A percentile compares a stretch with the other conserved stretches of the same genome.
Conservation (phyloP, 2,888 invertebrate species). For the Drosophila lacicola region DNA sequence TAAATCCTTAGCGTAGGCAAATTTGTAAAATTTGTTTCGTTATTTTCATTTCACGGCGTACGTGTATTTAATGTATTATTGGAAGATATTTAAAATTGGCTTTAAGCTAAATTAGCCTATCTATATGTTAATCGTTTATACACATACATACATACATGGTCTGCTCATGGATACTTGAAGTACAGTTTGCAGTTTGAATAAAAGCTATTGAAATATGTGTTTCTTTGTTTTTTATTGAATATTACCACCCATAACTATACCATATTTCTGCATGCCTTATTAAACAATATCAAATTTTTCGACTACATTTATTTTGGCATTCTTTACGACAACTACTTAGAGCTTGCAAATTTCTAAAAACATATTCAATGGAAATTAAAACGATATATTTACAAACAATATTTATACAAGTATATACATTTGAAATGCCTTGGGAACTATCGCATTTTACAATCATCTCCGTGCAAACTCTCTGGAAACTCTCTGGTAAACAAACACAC, state of each 20-base stretch:
- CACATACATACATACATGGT: conserved; percentile 13
- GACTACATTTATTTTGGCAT: conserved; percentile 58
- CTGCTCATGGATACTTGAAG: conserved; percentile 17
- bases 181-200: conserved; percentile 8
- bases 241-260: conserved; percentile 24
- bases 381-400: conserved; percentile 31
- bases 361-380: conserved; percentile 34
- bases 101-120: too few relatives aligned
- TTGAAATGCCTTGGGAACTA: conserved; percentile 54
- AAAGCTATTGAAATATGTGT: conserved; percentile 2
- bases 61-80: not conserved
- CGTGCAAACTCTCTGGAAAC: conserved; percentile 47
- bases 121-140: not conserved
- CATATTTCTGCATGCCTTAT: conserved; percentile 63
- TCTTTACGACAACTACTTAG: conserved; percentile 49
- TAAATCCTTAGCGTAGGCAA: not conserved
- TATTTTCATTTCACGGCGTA: not conserved
- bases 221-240: not conserved
- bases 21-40: not conserved
- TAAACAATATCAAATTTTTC: conserved; percentile 57
- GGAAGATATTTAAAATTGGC: not conserved
- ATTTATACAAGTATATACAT: conserved; percentile 20
- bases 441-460: conserved; percentile 57
- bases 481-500: conserved; percentile 38
- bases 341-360: conserved; percentile 55